Conservation (phyloP, 2,888 invertebrate genomes). For the Bursaphelenchus okinawaensis region DNA sequence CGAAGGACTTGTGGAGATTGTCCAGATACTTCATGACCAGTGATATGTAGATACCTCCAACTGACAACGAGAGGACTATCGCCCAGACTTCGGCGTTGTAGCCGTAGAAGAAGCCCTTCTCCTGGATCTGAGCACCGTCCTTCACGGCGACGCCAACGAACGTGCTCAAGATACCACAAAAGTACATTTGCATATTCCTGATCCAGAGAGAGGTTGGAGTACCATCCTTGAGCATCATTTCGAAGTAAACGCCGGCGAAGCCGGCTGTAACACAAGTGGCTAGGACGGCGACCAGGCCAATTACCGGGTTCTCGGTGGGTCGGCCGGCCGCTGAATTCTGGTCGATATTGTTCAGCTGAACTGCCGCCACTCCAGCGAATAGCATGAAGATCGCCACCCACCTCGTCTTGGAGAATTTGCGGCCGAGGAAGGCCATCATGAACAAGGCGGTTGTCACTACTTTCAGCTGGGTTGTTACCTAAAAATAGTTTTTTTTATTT, state of each 20-base stretch:
- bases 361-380: slow-evolving; percentile 56
- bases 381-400: slow-evolving; percentile 57
- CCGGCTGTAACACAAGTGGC: slow-evolving; percentile 58
- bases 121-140: slow-evolving; percentile 38
- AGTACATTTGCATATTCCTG: slow-evolving; percentile 58
- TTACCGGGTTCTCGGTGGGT: slow-evolving; percentile 42
- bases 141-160: slow-evolving; percentile 40
- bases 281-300: slow-evolving; percentile 55
- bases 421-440: slow-evolving; percentile 57
- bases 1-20: slow-evolving; percentile 58
- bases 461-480: slow-evolving; percentile 58
- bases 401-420: slow-evolving; percentile 48
- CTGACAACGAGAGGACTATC: slow-evolving; percentile 47
- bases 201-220: slow-evolving; percentile 57
- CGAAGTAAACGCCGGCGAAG: slow-evolving; percentile 59
- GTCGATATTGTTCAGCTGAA: slow-evolving; percentile 43
- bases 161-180: slow-evolving; percentile 54
- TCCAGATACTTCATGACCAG: slow-evolving; percentile 58
- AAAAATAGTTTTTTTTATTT: too few relatives aligned
- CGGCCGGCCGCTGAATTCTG: slow-evolving; percentile 3
- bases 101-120: slow-evolving; percentile 56
- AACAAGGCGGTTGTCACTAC: slow-evolving; percentile 58
- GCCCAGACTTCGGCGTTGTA: slow-evolving; percentile 49
- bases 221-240: slow-evolving; percentile 58
- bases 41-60: slow-evolving; percentile 57